Percentiles rank a stretch among this genome's conserved stretches.
Conservation (phyloP, 2,888 invertebrate species). For the Unio pictorum region DNA sequence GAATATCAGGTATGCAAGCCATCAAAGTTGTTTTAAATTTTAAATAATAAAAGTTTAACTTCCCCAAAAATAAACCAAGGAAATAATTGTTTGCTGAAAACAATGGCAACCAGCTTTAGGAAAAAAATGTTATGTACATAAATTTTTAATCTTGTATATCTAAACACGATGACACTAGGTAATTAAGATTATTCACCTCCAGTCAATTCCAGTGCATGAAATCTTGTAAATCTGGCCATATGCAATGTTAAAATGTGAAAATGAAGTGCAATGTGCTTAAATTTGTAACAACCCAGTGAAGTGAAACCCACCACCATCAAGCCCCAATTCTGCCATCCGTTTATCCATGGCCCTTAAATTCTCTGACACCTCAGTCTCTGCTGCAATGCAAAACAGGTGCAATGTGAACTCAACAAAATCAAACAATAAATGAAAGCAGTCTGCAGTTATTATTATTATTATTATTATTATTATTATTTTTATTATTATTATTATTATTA, state of each 20-base stretch:
- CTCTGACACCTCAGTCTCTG: slow-evolving; percentile 36
- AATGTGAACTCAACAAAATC: slow-evolving; percentile 3
- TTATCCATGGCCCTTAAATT: slow-evolving; percentile 61
- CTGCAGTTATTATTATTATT: neutral
- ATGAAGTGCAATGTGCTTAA: neutral
- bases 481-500: slow-evolving; percentile 2
- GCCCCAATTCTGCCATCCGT: slow-evolving; percentile 61
- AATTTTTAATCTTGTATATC: too few relatives aligned
- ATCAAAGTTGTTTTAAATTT: too few relatives aligned
- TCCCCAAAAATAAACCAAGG: too few relatives aligned
- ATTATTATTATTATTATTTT: slow-evolving; percentile 4
- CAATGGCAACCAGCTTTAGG: too few relatives aligned
- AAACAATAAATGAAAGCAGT: slow-evolving; percentile 1
- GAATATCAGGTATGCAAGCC: too few relatives aligned
- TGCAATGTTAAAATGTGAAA: neutral
- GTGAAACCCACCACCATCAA: slow-evolving; percentile 54
- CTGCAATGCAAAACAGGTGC: slow-evolving; percentile 23
- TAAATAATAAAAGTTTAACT: too few relatives aligned
- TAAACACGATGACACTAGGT: too few relatives aligned
- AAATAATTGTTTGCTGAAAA: too few relatives aligned
- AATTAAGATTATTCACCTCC: neutral
- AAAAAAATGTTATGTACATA: too few relatives aligned
- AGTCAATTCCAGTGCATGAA: neutral
- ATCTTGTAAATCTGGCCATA: neutral
- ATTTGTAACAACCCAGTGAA: slow-evolving; percentile 1